A percentile compares a stretch with the other conserved stretches of the same genome.
These are phyloP conservation scores for Ischnura elegans DNA, from an alignment of 2,888 invertebrate species.

Conservation along the genomic window DNA sequence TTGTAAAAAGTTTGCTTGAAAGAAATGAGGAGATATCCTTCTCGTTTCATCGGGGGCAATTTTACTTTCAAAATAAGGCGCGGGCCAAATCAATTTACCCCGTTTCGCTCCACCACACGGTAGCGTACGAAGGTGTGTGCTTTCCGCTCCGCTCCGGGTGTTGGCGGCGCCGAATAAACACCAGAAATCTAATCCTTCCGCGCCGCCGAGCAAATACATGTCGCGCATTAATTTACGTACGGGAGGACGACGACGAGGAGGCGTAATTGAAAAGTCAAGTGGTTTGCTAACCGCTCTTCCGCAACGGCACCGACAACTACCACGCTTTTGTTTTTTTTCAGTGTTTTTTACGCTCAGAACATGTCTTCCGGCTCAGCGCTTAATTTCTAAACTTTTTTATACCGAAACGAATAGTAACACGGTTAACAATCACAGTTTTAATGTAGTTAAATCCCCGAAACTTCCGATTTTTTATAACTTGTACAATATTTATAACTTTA, in stretches of 20 bases:
- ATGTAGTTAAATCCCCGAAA: too few relatives aligned
- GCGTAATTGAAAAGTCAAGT: conserved; percentile 28
- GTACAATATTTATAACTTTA: too few relatives aligned
- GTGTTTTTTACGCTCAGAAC: not conserved
- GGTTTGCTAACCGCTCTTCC: not conserved
- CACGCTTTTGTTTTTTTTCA: not conserved
- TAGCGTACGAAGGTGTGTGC: not conserved
- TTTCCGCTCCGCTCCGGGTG: not conserved
- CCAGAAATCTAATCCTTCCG: not conserved
- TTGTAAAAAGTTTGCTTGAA: too few relatives aligned
- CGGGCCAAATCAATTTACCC: conserved; percentile 3
- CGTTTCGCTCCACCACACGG: not conserved
- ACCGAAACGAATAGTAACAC: too few relatives aligned
- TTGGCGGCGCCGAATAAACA: not conserved
- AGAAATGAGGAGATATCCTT: not conserved
- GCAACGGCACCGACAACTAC: not conserved
- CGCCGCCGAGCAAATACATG: not conserved
- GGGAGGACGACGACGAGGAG: not conserved
- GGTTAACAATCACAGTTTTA: too few relatives aligned
- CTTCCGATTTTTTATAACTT: too few relatives aligned
- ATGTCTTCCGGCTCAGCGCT: not conserved
- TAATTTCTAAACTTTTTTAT: too few relatives aligned
- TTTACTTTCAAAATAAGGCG: not conserved
- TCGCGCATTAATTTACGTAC: not conserved
- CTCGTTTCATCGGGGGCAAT: not conserved